These are phyloP conservation scores for Hymenochirus boettgeri DNA, from an alignment of 2,113 vertebrate species.

Conservation along the genomic window DNA sequence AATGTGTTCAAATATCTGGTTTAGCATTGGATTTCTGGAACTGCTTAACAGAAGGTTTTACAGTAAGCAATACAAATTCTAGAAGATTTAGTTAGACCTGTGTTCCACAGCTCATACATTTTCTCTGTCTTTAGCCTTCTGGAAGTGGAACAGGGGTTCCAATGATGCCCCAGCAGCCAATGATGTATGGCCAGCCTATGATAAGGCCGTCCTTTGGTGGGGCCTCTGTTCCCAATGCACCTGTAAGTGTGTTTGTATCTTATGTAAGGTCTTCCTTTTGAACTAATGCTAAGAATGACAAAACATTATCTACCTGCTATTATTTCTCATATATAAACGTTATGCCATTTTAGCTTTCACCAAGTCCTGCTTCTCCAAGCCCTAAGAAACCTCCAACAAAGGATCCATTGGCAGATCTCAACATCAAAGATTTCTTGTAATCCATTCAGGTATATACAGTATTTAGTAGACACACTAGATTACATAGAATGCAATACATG, in stretches of 20 bases:
- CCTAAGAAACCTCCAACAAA: constrained; percentile 96
- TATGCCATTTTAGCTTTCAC: constrained; percentile 73
- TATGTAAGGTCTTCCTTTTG: background rate
- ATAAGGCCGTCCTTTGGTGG: constrained; percentile 88
- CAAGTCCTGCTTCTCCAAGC: constrained; percentile 87
- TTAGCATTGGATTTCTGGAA: too few species aligned
- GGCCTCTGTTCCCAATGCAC: constrained; percentile 72
- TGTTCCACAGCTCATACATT: background rate
- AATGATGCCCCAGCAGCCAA: constrained; percentile 84
- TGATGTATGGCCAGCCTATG: constrained; percentile 94
- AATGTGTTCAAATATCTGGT: too few species aligned
- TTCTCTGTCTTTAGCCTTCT: constrained; percentile 65
- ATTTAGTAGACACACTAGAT: too few species aligned
- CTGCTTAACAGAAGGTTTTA: too few species aligned
- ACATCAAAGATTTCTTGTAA: constrained; percentile 99
- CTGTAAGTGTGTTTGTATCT: constrained; percentile 61
- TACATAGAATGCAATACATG: too few species aligned
- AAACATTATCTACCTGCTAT: constrained; percentile 49
- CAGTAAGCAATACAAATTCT: too few species aligned
- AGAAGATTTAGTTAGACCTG: background rate
- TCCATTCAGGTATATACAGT: constrained; percentile 70
- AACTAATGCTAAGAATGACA: background rate
- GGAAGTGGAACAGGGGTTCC: constrained; percentile 75
- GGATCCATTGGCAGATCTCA: constrained; percentile 96
- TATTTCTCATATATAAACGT: constrained; percentile 50